Conservation (phyloP, 2,113 vertebrate species). For the Leptodactylus fuscus region DNA sequence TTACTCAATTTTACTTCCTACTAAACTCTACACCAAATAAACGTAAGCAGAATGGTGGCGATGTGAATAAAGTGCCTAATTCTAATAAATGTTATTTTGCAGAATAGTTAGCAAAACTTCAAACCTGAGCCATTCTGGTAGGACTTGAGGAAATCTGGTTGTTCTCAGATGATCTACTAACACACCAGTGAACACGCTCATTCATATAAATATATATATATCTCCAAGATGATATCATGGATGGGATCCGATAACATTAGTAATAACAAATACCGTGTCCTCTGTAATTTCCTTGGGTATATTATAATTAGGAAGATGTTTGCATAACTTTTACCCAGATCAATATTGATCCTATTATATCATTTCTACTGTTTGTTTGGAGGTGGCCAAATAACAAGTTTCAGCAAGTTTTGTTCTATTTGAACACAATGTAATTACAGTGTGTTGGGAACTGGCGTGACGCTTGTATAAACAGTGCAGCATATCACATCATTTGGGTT, state of each 20-base stretch:
- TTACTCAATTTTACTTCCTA: no score
- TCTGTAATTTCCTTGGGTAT: no score
- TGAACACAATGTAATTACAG: neutral
- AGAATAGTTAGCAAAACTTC: neutral
- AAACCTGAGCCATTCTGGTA: slow-evolving; percentile 31
- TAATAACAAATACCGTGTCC: neutral
- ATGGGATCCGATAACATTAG: neutral
- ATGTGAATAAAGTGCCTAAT: neutral
- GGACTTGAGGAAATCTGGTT: neutral
- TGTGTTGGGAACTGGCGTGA: neutral
- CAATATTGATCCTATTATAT: neutral
- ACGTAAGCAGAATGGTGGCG: neutral
- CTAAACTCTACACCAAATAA: neutral
- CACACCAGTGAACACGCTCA: neutral
- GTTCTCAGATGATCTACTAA: no score
- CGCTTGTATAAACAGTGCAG: neutral
- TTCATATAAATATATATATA: neutral
- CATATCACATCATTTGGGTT: neutral
- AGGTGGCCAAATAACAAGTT: neutral
- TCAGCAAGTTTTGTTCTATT: neutral
- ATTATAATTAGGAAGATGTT: slow-evolving; percentile 22
- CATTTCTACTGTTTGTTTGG: neutral
- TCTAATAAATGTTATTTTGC: no score
- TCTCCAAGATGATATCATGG: no score
- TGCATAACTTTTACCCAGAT: neutral